A percentile compares a stretch with the other conserved stretches of the same genome.
Conservation (phyloP, 1,140 invertebrate species). For the Neodiprion fabricii region DNA sequence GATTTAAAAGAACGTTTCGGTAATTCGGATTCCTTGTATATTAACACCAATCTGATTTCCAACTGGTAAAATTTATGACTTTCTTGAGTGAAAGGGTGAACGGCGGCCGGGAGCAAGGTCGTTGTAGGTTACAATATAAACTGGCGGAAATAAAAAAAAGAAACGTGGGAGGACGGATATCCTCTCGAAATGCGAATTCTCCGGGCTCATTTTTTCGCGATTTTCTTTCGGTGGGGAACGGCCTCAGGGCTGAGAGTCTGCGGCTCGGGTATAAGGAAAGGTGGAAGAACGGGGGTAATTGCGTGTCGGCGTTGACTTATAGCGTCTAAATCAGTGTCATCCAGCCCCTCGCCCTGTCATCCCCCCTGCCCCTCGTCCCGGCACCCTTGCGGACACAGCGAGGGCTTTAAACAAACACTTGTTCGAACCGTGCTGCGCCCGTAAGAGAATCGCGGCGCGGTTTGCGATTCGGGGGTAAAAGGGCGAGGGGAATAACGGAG, state of each 20-base stretch:
- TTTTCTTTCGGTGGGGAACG: not conserved
- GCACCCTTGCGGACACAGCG: not conserved
- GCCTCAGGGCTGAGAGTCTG: not conserved
- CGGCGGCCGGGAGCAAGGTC: too few species aligned
- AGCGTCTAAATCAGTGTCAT: conserved; percentile 55
- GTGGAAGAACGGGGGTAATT: conserved; percentile 45
- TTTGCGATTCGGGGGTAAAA: too few species aligned
- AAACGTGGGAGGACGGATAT: not conserved
- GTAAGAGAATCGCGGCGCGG: too few species aligned
- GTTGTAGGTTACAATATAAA: too few species aligned
- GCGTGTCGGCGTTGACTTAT: conserved; percentile 55
- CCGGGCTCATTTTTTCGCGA: conserved; percentile 7
- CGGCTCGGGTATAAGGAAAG: not conserved
- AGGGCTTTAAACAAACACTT: conserved; percentile 5
- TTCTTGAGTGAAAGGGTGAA: too few species aligned
- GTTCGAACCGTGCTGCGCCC: not conserved
- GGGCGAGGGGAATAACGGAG: not conserved
- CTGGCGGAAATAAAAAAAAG: not conserved
- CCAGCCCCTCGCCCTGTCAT: conserved; percentile 13
- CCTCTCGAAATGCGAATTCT: conserved; percentile 13
- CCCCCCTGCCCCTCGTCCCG: not conserved
- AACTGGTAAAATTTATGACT: too few species aligned
- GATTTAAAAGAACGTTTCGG: too few species aligned
- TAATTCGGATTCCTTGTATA: too few species aligned
- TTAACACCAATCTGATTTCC: too few species aligned